Evolutionary conservation across 2,888 invertebrate genomes (phyloP).

Genomic region (Apomyelois bistriatella): DNA sequence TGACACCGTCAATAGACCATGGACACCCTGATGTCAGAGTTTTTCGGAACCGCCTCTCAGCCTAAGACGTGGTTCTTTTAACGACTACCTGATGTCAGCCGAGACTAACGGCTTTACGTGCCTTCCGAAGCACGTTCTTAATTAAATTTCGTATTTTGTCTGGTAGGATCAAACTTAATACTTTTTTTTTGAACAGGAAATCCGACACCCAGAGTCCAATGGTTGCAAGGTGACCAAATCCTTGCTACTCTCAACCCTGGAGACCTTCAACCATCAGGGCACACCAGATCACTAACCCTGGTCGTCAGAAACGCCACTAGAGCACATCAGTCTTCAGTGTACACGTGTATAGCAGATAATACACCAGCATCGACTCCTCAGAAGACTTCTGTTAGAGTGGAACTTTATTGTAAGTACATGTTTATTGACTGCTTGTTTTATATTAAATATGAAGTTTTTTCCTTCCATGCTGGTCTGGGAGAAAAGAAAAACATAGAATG

Average conservation of each 20-base stretch:
- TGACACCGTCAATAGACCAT: too few relatives aligned
- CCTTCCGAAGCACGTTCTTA: too few relatives aligned
- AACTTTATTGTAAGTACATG: slow-evolving; percentile 81
- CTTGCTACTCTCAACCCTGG: slow-evolving; percentile 51
- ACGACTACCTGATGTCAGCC: too few relatives aligned
- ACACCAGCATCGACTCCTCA: slow-evolving; percentile 83
- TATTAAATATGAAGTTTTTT: too few relatives aligned
- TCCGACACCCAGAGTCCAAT: slow-evolving; percentile 66
- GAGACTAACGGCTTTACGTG: too few relatives aligned
- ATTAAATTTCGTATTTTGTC: too few relatives aligned
- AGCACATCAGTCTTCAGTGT: slow-evolving; percentile 81
- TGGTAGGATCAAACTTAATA: too few relatives aligned
- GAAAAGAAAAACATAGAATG: too few relatives aligned
- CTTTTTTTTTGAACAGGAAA: slow-evolving; percentile 41
- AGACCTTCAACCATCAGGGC: slow-evolving; percentile 44
- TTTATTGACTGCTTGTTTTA: not conserved
- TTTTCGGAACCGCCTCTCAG: too few relatives aligned
- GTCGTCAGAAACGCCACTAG: slow-evolving; percentile 69
- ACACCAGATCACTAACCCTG: slow-evolving; percentile 49
- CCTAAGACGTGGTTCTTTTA: too few relatives aligned
- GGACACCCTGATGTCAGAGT: too few relatives aligned
- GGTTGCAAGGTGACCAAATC: slow-evolving; percentile 64
- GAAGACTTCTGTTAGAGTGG: slow-evolving; percentile 82
- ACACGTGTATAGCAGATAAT: slow-evolving; percentile 86
- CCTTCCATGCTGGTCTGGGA: too few relatives aligned